A percentile compares a stretch with the other conserved stretches of the same genome.
These are phyloP conservation scores for Oreortyx pictus DNA, from an alignment of 2,797 vertebrate genomes.

Conservation along the genomic window DNA sequence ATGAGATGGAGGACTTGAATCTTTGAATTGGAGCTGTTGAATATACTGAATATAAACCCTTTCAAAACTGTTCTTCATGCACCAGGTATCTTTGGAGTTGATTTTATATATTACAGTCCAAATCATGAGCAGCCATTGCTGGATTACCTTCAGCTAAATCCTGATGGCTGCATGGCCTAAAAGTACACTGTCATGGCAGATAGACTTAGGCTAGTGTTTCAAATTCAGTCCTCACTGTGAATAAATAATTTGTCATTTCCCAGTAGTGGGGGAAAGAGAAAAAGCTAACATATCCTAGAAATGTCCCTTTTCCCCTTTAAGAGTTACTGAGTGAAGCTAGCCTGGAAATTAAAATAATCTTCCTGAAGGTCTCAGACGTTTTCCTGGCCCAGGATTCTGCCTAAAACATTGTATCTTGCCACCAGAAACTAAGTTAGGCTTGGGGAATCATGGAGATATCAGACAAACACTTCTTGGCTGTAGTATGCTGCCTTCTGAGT, in stretches of 20 bases:
- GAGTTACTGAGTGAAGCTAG: not conserved
- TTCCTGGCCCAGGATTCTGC: not conserved
- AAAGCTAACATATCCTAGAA: rapidly evolving
- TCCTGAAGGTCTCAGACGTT: not conserved
- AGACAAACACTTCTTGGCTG: not conserved
- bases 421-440: not conserved
- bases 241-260: not conserved
- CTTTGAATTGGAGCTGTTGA: not conserved
- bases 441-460: not conserved
- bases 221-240: not conserved
- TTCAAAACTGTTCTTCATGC: not conserved
- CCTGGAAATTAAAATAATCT: not conserved
- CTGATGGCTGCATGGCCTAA: too few species aligned
- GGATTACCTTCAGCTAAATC: not conserved
- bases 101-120: not conserved
- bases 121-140: not conserved
- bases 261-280: not conserved
- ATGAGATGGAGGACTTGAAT: rapidly evolving
- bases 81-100: not conserved
- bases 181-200: not conserved
- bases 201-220: not conserved
- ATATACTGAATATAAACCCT: not conserved
- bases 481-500: not conserved
- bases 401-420: rapidly evolving
- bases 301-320: not conserved